These are phyloP conservation scores for Cydia fagiglandana DNA, from an alignment of 1,140 invertebrate genomes.

Conservation along the genomic window DNA sequence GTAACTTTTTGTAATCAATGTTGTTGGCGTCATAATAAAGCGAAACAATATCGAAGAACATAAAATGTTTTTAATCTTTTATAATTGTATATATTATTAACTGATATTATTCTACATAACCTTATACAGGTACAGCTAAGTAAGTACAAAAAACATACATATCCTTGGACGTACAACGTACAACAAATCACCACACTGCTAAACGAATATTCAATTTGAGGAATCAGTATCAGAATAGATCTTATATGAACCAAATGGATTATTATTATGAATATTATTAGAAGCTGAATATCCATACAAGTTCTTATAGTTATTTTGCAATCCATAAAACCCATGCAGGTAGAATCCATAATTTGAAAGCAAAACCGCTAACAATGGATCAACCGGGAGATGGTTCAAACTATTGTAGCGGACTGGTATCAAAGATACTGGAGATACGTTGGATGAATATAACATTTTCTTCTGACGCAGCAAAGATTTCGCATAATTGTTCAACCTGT, in stretches of 20 bases:
- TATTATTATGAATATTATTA: conserved; percentile 83
- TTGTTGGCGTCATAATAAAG: no score
- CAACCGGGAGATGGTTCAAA: conserved; percentile 78
- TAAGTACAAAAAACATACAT: not conserved
- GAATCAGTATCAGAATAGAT: conserved; percentile 66
- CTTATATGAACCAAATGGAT: conserved; percentile 82
- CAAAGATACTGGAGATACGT: not conserved
- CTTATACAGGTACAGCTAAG: not conserved
- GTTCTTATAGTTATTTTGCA: conserved; percentile 69
- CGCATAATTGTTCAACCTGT: conserved; percentile 21
- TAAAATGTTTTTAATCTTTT: no score
- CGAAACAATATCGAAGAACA: no score
- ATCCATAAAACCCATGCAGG: conserved; percentile 63
- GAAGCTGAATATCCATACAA: conserved; percentile 81
- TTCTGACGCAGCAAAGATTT: not conserved
- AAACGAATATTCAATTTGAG: conserved; percentile 41
- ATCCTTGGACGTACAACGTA: not conserved
- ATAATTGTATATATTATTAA: no score
- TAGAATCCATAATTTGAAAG: conserved; percentile 83
- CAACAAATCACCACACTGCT: not conserved
- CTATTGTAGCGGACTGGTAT: conserved; percentile 69
- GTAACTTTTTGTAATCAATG: no score
- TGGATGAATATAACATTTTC: not conserved
- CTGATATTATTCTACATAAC: no score
- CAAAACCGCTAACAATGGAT: conserved; percentile 80